A percentile compares a stretch with the other conserved stretches of the same genome.
These are phyloP conservation scores for Drosophila melanica DNA, from an alignment of 1,140 invertebrate genomes.

Conservation along the genomic window DNA sequence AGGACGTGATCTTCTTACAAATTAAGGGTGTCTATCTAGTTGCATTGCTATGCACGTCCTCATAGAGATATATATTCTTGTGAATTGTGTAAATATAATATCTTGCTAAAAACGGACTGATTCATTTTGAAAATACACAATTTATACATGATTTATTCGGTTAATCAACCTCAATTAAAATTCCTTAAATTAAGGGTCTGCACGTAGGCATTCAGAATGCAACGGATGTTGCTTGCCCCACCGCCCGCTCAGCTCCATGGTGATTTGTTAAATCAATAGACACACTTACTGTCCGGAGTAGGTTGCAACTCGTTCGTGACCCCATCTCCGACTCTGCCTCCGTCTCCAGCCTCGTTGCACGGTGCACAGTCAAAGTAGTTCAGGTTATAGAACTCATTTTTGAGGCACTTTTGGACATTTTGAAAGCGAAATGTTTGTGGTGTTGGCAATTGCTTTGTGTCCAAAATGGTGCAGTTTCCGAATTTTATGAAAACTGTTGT, in stretches of 20 bases:
- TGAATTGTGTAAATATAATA: too few relatives aligned
- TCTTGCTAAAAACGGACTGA: too few relatives aligned
- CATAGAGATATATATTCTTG: too few relatives aligned
- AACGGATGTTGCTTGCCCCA: neutral
- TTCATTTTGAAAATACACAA: too few relatives aligned
- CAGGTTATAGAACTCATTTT: constrained; percentile 78
- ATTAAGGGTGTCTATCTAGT: too few relatives aligned
- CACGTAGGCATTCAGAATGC: constrained; percentile 2
- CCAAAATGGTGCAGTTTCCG: constrained; percentile 31
- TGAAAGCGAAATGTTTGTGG: constrained; percentile 65
- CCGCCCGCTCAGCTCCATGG: neutral
- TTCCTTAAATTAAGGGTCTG: neutral
- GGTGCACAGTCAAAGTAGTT: constrained; percentile 69
- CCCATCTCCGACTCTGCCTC: constrained; percentile 10
- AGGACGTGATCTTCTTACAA: too few relatives aligned
- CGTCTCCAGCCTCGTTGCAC: constrained; percentile 57
- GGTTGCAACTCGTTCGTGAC: constrained; percentile 62
- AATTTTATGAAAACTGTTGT: constrained; percentile 29
- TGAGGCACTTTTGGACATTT: constrained; percentile 53
- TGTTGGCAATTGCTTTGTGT: constrained; percentile 41
- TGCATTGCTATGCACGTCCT: too few relatives aligned
- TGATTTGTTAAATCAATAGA: constrained; percentile 78
- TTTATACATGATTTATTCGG: too few relatives aligned
- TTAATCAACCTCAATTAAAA: constrained; percentile 3
- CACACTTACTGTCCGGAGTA: constrained; percentile 68